Evolutionary conservation across 2,113 vertebrate species (phyloP).

Genomic region (Panthera leo): DNA sequence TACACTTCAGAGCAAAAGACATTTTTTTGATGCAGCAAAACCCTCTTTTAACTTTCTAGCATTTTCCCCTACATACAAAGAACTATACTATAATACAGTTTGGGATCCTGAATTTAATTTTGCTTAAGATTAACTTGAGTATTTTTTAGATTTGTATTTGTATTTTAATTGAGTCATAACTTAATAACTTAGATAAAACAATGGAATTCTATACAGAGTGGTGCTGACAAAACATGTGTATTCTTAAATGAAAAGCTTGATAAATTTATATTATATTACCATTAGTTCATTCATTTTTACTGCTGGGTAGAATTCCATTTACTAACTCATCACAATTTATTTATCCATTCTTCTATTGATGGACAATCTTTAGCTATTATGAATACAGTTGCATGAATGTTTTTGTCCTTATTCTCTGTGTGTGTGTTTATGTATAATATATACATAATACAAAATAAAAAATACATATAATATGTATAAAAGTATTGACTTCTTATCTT

Average conservation of each 20-base stretch:
- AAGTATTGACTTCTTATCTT: neutral
- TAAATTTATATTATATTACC: neutral
- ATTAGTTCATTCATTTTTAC: neutral
- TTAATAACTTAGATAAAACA: neutral
- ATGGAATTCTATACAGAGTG: neutral
- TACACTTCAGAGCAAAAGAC: neutral
- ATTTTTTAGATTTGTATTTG: neutral
- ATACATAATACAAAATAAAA: too few species aligned
- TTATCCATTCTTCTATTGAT: neutral
- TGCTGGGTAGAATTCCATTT: neutral
- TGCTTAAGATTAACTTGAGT: neutral
- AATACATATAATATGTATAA: neutral
- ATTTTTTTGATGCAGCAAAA: neutral
- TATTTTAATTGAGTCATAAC: neutral
- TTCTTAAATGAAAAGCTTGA: neutral
- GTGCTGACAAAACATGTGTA: neutral
- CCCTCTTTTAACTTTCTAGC: neutral
- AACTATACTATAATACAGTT: neutral
- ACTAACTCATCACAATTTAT: neutral
- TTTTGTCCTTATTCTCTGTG: neutral
- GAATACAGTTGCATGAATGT: neutral
- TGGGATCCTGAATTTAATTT: neutral
- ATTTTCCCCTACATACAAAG: neutral
- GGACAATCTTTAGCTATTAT: neutral
- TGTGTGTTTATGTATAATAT: neutral